phyloP scores from a whole-genome alignment of 2,888 invertebrate species.

The Agriopis aurantiaria region DNA sequence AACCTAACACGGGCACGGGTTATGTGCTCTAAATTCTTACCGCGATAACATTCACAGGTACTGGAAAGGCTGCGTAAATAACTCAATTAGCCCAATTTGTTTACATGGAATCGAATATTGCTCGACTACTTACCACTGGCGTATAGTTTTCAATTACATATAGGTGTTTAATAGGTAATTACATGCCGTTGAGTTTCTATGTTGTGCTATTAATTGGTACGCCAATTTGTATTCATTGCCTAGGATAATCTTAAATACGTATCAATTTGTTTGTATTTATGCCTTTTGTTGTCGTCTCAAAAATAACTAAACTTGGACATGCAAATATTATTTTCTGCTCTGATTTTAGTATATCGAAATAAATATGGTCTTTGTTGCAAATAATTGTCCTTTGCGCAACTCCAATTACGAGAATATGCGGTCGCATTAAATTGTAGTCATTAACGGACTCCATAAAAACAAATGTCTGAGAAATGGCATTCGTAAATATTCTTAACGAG shows the following conservation, averaged over 20 bases:
- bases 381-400: constrained; percentile 28
- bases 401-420: constrained; percentile 19
- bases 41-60: constrained; percentile 40
- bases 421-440: constrained; percentile 45
- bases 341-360: background rate
- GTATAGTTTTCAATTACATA: constrained; percentile 9
- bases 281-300: no score
- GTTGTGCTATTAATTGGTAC: background rate
- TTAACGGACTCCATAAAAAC: constrained; percentile 54
- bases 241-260: no score
- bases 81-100: constrained; percentile 45
- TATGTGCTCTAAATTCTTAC: constrained; percentile 43
- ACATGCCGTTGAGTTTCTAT: background rate
- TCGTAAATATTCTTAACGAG: constrained; percentile 49
- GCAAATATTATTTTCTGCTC: background rate
- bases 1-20: constrained; percentile 24
- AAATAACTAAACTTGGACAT: no score
- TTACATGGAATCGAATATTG: constrained; percentile 28
- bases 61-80: constrained; percentile 33
- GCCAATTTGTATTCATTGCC: background rate
- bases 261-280: no score
- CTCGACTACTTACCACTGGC: constrained; percentile 5
- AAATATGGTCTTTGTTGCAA: background rate
- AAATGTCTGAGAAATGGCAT: constrained; percentile 46
- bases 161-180: no score